Evolutionary conservation across 2,797 vertebrate species (phyloP), one percentile per base, ranked within the genome.

Genomic region (Lates japonicus): DNA sequence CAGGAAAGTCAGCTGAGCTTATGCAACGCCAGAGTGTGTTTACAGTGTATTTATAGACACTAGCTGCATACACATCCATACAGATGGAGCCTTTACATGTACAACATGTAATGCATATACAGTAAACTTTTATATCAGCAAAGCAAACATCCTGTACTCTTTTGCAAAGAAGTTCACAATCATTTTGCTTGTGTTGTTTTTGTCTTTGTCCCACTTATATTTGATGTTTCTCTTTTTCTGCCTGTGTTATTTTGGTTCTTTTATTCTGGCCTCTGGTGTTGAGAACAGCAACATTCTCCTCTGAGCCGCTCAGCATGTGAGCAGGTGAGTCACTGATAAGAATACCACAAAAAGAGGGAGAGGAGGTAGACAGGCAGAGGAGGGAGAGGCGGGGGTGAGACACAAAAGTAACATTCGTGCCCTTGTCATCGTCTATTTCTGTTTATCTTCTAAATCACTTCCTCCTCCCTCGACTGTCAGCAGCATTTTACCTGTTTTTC

Each of bases 11-110:
- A 91, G 91, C 90, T 80, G 89, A 90, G 90, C 85, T 90, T 91
- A 84, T 80, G 82, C 84, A 93, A 92, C 6, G 71, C 79, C 76
- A 81, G 73, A 77, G 73, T 86, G 89, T 88, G 87, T 92, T 92
- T 87, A 82, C 70, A 35, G 74, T 65, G 77, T 94, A 95, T 95
- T 95, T 91, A 92, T 94, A 95, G 92, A 82, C 73, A 70, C 82
- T 54, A 5, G 81, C 82, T 48, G 11, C 69, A 35, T 52, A 58
- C 77, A 62, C 59, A 79, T 76, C 35, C 58, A 75, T 79, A 78
- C 74, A 76, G 63, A 74, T 44, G n/a, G n/a, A 83, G 25, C 16
- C 52, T 49, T 57, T 70, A 65, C 54, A 73, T 63, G 12, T 42
- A 55, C 35, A 58, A 46, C 19, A 41, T 58, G 67, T 5, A 25